phyloP scores from a whole-genome alignment of 2,113 vertebrate species.

The Xiphophorus maculatus region DNA sequence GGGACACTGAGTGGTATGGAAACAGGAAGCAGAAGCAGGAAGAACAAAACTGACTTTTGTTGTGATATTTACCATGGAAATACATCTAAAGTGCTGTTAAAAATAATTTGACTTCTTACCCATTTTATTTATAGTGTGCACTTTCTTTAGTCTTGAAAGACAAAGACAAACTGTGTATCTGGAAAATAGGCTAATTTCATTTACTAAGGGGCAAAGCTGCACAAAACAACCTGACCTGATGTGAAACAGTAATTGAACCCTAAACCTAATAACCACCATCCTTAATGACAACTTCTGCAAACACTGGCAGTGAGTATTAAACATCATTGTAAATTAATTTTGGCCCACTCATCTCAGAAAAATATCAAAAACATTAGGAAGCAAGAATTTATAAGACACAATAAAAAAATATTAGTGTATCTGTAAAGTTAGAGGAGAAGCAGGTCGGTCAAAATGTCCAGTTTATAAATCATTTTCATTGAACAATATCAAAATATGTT shows the following conservation, averaged over 20 bases:
- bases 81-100: too few relatives aligned
- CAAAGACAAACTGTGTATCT: background rate
- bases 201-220: background rate
- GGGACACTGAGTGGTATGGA: conserved; percentile 9
- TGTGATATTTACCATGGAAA: background rate
- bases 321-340: background rate
- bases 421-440: too few relatives aligned
- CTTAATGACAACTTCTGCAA: background rate
- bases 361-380: too few relatives aligned
- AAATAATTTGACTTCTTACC: background rate
- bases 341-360: too few relatives aligned
- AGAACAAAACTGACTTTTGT: conserved; percentile 50
- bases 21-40: conserved; percentile 51
- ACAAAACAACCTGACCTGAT: background rate
- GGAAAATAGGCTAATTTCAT: background rate
- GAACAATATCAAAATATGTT: too few relatives aligned
- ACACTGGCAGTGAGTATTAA: background rate
- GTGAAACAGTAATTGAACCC: background rate
- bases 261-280: too few relatives aligned
- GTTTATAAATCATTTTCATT: too few relatives aligned
- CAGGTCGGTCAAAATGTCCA: too few relatives aligned
- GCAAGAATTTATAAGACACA: too few relatives aligned
- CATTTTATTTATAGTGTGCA: background rate
- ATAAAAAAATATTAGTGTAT: too few relatives aligned
- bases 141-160: too few relatives aligned